Conservation (phyloP, 2,113 vertebrate species). For the Saimiri boliviensis region DNA sequence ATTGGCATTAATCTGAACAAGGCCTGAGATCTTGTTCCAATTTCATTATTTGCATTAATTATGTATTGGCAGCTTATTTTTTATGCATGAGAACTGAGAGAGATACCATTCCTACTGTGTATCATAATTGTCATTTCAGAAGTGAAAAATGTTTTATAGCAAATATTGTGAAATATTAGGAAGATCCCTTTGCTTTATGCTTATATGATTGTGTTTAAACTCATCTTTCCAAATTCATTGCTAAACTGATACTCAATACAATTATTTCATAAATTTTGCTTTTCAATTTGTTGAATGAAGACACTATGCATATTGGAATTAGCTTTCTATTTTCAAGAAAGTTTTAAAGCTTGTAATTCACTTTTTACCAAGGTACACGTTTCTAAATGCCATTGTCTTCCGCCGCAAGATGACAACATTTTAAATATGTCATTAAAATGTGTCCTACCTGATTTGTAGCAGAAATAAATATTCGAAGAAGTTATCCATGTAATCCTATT, state of each 20-base stretch:
- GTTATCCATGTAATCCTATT: conserved; percentile 64
- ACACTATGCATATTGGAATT: conserved; percentile 56
- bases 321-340: conserved; percentile 69
- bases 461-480: conserved; percentile 67
- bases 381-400: conserved; percentile 68
- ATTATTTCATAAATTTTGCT: conserved; percentile 64
- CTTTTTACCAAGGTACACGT: conserved; percentile 49
- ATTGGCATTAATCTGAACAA: conserved; percentile 34
- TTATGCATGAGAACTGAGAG: conserved; percentile 79
- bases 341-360: conserved; percentile 42
- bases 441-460: conserved; percentile 64
- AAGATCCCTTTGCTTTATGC: conserved; percentile 51
- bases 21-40: conserved; percentile 37
- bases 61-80: conserved; percentile 79
- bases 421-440: conserved; percentile 69
- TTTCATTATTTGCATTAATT: conserved; percentile 77
- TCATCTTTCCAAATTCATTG: conserved; percentile 58
- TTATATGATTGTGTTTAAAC: conserved; percentile 60
- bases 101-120: conserved; percentile 60
- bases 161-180: conserved; percentile 73
- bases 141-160: conserved; percentile 62
- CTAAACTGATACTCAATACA: conserved; percentile 58
- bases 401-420: conserved; percentile 54
- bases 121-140: conserved; percentile 72
- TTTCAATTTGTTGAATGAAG: conserved; percentile 62